These are phyloP conservation scores for Palythoa heliodiscus DNA, from an alignment of 92 coral and sea anemone species.

Conservation along the genomic window DNA sequence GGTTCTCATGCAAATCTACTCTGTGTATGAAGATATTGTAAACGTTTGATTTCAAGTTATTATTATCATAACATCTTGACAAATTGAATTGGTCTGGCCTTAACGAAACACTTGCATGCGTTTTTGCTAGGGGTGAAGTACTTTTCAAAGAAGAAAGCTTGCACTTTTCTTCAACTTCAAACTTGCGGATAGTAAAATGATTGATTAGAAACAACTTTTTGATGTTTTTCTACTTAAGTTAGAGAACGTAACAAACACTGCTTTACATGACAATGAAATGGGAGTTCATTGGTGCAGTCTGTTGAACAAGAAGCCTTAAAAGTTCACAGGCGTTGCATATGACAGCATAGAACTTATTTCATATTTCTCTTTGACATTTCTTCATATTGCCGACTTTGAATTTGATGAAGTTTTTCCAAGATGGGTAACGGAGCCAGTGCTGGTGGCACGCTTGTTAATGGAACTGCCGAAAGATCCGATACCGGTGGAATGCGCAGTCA, in stretches of 20 bases:
- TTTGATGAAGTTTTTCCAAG: constrained; percentile 5
- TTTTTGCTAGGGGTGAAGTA: too few relatives aligned
- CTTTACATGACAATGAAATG: constrained; percentile 7
- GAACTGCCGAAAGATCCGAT: constrained; percentile 45
- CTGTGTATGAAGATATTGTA: too few relatives aligned
- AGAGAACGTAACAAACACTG: not conserved
- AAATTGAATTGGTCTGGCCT: too few relatives aligned
- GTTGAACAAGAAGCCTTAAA: constrained; percentile 42
- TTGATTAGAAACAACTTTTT: not conserved
- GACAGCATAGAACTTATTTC: not conserved
- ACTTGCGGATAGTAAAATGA: too few relatives aligned
- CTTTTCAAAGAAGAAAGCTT: too few relatives aligned
- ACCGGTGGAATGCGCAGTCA: constrained; percentile 19
- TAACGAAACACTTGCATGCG: too few relatives aligned
- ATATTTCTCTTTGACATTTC: not conserved
- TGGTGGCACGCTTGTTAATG: constrained; percentile 40
- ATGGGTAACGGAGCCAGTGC: constrained; percentile 92
- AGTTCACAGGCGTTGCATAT: constrained; percentile 37
- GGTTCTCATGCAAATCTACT: too few relatives aligned
- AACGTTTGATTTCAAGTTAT: too few relatives aligned
- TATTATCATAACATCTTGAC: too few relatives aligned
- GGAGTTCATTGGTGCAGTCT: constrained; percentile 42
- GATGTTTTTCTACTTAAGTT: not conserved
- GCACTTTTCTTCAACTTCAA: too few relatives aligned
- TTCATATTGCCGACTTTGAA: constrained; percentile 20